Conservation (phyloP, 1,140 invertebrate genomes). For the Goniozus legneri region DNA sequence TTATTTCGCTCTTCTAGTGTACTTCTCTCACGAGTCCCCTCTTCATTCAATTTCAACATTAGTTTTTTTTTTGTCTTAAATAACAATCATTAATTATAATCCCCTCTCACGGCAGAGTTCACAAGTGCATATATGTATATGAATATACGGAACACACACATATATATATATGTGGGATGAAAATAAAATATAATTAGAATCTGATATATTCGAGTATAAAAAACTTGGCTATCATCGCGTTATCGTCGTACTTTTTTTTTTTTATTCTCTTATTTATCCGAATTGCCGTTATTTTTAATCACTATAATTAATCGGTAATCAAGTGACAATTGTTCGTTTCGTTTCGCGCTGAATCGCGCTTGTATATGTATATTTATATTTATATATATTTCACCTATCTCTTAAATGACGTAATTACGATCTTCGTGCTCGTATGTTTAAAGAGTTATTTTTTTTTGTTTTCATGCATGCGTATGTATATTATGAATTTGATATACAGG, state of each 20-base stretch:
- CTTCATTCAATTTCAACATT: background rate
- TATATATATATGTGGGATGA: conserved; percentile 14
- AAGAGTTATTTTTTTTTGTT: background rate
- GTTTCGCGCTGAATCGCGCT: background rate
- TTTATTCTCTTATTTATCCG: background rate
- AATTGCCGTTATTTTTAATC: background rate
- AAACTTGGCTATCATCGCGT: conserved; percentile 21
- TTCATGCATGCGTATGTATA: conserved; percentile 9
- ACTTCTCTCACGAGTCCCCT: conserved; percentile 5
- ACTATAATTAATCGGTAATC: too few relatives aligned
- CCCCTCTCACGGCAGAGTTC: background rate
- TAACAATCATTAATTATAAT: background rate
- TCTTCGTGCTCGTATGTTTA: background rate
- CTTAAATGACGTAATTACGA: background rate
- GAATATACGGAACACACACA: conserved; percentile 11
- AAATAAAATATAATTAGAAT: conserved; percentile 34
- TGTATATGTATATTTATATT: background rate
- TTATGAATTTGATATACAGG: conserved; percentile 31
- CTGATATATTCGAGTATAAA: conserved; percentile 33
- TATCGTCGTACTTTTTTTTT: background rate
- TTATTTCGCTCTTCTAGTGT: conserved; percentile 1
- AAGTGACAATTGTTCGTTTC: background rate
- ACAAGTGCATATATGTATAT: conserved; percentile 8
- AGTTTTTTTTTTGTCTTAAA: background rate
- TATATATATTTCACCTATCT: background rate